Percentiles rank a stretch among this genome's conserved stretches.
These are phyloP conservation scores for Formica selysi DNA, from an alignment of 1,140 invertebrate species.

Conservation along the genomic window DNA sequence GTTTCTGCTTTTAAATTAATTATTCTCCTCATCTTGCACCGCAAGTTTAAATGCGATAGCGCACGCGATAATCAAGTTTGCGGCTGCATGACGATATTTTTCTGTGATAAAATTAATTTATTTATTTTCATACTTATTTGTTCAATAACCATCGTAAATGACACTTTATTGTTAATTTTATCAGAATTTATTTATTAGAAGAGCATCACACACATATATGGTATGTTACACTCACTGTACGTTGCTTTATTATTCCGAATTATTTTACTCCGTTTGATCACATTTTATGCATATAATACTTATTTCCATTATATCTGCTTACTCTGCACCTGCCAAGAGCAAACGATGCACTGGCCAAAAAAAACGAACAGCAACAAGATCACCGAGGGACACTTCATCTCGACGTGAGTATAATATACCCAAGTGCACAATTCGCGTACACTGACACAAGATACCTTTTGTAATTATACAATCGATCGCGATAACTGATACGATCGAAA, in stretches of 20 bases:
- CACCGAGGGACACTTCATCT: constrained; percentile 50
- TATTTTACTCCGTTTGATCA: background rate
- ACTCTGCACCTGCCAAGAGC: constrained; percentile 6
- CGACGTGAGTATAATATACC: background rate
- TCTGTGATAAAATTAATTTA: background rate
- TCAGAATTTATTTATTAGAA: background rate
- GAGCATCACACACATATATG: background rate
- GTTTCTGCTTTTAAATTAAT: background rate
- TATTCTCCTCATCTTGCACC: background rate
- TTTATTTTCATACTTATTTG: background rate
- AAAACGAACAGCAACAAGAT: constrained; percentile 48
- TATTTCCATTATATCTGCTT: constrained; percentile 46
- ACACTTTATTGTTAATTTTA: background rate
- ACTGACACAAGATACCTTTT: no score
- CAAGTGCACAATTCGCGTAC: background rate
- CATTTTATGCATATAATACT: background rate
- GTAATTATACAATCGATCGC: background rate
- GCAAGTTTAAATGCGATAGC: background rate
- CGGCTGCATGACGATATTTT: background rate
- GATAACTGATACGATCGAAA: background rate
- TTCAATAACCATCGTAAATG: background rate
- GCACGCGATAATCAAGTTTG: background rate
- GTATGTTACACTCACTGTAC: background rate
- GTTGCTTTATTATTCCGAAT: background rate
- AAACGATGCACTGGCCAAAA: constrained; percentile 29